Percentiles rank a stretch among this genome's conserved stretches.
These are phyloP conservation scores for Lepidothrix coronata DNA, from an alignment of 2,113 vertebrate genomes.

Conservation along the genomic window DNA sequence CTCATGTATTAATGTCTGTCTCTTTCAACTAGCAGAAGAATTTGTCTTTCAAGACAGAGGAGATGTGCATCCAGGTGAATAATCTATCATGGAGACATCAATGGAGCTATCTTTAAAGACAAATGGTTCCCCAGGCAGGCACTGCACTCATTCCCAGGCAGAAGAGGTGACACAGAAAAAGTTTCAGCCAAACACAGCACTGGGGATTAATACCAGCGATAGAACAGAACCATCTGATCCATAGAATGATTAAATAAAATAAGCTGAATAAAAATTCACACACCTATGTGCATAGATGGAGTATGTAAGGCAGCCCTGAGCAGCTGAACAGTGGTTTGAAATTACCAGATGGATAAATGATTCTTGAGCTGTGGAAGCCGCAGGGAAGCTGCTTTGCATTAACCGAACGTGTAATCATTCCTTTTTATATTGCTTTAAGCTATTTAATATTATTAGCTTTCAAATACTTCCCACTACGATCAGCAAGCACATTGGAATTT, in stretches of 20 bases:
- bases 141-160: neutral
- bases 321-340: neutral
- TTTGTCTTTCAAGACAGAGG: neutral
- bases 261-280: neutral
- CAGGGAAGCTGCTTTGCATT: neutral
- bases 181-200: fast-evolving
- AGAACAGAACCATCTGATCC: neutral
- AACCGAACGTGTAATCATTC: fast-evolving
- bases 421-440: neutral
- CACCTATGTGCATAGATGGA: neutral
- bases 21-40: neutral
- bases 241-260: neutral
- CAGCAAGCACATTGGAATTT: neutral
- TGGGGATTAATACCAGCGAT: neutral
- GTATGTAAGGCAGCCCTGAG: neutral
- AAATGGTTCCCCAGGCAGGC: neutral
- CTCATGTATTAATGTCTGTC: neutral
- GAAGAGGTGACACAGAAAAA: neutral
- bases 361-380: fast-evolving
- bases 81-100: neutral
- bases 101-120: neutral
- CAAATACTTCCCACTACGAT: neutral
- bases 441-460: neutral
- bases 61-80: neutral
- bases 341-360: neutral